Evolutionary conservation across 2,113 vertebrate species (phyloP), one percentile per base, ranked within the genome.

Genomic region (Cyprinodon variegatus): DNA sequence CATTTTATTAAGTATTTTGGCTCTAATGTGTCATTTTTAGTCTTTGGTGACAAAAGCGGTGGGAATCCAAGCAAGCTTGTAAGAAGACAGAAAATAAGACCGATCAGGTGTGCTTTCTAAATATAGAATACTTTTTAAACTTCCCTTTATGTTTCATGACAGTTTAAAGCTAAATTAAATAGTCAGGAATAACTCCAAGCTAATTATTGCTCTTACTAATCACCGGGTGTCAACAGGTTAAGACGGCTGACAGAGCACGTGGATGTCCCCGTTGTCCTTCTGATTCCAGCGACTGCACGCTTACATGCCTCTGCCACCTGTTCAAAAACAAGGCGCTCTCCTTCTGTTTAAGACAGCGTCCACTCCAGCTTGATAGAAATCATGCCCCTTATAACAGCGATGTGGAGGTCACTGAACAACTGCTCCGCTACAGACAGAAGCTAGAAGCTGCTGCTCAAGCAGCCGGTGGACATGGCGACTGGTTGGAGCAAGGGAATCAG

Each of bases 181-280:
- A 82, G 88, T 73, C 87, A 89, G 61, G 61, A 61, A 68, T 75
- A 64, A 78, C 70, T 69, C 76, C 84, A 88, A 88, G 82, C 86
- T 89, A 88, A 90, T 91, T 85, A 91, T 64, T 50, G 6, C 61
- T 50, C 83, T 70, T 74, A 78, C 70, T 87, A 86, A 89, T 82
- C 67, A 62, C 74, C 22, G 37, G 73, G 80, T 70, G 74, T 82
- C 84, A 65, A 70, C 46, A 36, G 74, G 72, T 78, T 90, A 86
- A 89, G 81, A 74, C 71, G 57, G 81, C 66, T 73, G 57, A 79
- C 66, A 36, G 70, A 67, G 61, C 81, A 84, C 82, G 68, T 77
- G 84, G 57, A 48, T 29, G 11, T 48, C 43, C 45, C 80, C 57
- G 40, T 74, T 43, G 37, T 43, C 61, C 65, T 36, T 66, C 45